Evolutionary conservation across 2,113 vertebrate genomes (phyloP).

Genomic region (Erythrolamprus reginae): DNA sequence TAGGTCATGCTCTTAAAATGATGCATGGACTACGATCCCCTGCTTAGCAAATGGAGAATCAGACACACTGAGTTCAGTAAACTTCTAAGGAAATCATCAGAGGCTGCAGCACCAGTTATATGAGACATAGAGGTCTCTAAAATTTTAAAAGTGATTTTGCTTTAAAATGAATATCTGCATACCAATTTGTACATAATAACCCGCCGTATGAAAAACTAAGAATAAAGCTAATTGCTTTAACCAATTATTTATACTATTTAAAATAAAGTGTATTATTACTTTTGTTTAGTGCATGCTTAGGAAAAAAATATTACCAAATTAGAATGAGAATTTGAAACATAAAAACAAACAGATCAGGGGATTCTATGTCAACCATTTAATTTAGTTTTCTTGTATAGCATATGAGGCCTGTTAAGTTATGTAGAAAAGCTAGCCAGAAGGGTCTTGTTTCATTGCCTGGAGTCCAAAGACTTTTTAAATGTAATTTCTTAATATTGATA

Average conservation of each 20-base stretch:
- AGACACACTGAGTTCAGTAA: neutral
- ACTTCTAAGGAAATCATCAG: neutral
- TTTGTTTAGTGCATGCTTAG: slow-evolving; percentile 25
- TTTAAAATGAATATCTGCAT: neutral
- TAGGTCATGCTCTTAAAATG: neutral
- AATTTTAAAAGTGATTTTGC: neutral
- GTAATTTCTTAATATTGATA: slow-evolving; percentile 15
- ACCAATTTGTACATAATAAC: neutral
- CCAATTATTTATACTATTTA: slow-evolving; percentile 35
- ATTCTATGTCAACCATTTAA: slow-evolving; percentile 25
- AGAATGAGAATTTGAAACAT: slow-evolving; percentile 29
- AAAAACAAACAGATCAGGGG: slow-evolving; percentile 19
- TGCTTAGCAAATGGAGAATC: neutral
- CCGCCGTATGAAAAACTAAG: neutral
- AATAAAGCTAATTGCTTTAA: slow-evolving; percentile 37
- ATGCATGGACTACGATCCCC: neutral
- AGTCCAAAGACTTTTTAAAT: slow-evolving; percentile 21
- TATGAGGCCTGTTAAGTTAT: slow-evolving; percentile 18
- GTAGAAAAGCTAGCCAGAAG: slow-evolving; percentile 28
- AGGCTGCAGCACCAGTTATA: neutral
- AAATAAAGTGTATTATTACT: neutral
- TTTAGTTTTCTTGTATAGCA: slow-evolving; percentile 26
- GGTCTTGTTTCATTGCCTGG: slow-evolving; percentile 27
- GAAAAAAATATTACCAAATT: slow-evolving; percentile 33
- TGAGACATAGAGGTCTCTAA: neutral